phyloP scores from a whole-genome alignment of 2,113 vertebrate species.

The Lepidothrix coronata region DNA sequence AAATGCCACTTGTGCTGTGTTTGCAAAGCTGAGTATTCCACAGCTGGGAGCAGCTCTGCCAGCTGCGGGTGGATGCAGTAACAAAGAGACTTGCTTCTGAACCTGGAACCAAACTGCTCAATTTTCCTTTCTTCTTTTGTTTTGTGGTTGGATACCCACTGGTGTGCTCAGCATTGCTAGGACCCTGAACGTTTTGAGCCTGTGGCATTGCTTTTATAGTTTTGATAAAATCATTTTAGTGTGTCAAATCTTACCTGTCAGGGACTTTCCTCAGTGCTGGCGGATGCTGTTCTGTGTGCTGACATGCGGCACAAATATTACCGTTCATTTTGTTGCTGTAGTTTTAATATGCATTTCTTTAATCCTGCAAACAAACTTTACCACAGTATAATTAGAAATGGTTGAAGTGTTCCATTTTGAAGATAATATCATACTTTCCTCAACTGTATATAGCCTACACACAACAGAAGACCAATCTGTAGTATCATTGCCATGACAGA shows the following conservation, averaged over 20 bases:
- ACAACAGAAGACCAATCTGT: constrained; percentile 8
- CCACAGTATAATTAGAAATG: constrained; percentile 11
- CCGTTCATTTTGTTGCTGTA: neutral
- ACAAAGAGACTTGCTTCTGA: constrained; percentile 32
- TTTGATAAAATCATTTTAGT: neutral
- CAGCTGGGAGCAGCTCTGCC: constrained; percentile 34
- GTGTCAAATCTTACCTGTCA: constrained; percentile 14
- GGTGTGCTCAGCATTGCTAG: neutral
- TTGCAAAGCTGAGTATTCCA: constrained; percentile 4
- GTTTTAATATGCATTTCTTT: constrained; percentile 38
- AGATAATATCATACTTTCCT: constrained; percentile 41
- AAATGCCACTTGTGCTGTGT: neutral
- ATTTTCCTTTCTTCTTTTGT: constrained; percentile 37
- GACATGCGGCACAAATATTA: neutral
- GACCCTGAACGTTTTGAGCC: neutral
- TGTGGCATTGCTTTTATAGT: neutral
- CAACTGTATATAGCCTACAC: constrained; percentile 23
- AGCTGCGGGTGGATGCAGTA: neutral
- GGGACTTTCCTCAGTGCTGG: neutral
- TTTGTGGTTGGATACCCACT: neutral
- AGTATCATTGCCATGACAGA: constrained; percentile 19
- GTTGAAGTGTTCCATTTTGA: constrained; percentile 46
- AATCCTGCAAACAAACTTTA: constrained; percentile 51
- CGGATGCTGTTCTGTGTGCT: neutral
- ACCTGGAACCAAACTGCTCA: neutral